Conservation (phyloP, 2,888 invertebrate genomes). For the Dicranocentrus wangi region DNA sequence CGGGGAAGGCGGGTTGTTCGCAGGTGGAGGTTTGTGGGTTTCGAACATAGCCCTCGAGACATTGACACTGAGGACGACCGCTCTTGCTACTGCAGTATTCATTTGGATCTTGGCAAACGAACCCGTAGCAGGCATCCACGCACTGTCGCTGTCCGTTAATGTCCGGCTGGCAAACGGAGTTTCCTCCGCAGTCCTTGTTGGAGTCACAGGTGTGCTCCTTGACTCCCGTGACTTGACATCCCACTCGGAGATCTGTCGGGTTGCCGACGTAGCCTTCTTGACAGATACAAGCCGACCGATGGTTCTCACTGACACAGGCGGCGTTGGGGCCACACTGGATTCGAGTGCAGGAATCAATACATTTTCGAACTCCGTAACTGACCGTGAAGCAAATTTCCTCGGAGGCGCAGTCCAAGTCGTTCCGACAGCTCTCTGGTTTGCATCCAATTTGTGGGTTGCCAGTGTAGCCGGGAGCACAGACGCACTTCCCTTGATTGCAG, state of each 20-base stretch:
- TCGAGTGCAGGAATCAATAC: slow-evolving; percentile 90
- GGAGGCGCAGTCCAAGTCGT: slow-evolving; percentile 87
- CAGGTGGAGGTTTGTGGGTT: slow-evolving; percentile 87
- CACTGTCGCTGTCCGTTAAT: slow-evolving; percentile 82
- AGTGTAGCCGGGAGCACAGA: slow-evolving; percentile 82
- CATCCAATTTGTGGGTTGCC: slow-evolving; percentile 89
- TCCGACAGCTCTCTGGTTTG: slow-evolving; percentile 83
- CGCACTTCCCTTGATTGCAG: slow-evolving; percentile 84
- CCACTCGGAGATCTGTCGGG: slow-evolving; percentile 85
- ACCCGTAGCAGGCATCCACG: slow-evolving; percentile 85
- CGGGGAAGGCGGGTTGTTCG: slow-evolving; percentile 90
- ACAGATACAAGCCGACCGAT: slow-evolving; percentile 90
- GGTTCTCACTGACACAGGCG: slow-evolving; percentile 87
- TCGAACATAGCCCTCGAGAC: slow-evolving; percentile 86
- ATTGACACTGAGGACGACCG: slow-evolving; percentile 85
- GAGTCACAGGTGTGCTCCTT: slow-evolving; percentile 80
- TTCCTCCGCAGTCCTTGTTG: slow-evolving; percentile 83
- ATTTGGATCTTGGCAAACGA: slow-evolving; percentile 85
- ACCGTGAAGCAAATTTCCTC: slow-evolving; percentile 92
- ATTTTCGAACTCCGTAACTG: slow-evolving; percentile 85
- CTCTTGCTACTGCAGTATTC: slow-evolving; percentile 84
- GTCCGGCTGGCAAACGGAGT: slow-evolving; percentile 82
- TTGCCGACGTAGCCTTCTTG: slow-evolving; percentile 83
- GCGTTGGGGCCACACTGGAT: slow-evolving; percentile 93
- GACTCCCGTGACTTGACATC: slow-evolving; percentile 82